Evolutionary conservation across 1,140 invertebrate genomes (phyloP).

Genomic region (Aporrectodea caliginosa): DNA sequence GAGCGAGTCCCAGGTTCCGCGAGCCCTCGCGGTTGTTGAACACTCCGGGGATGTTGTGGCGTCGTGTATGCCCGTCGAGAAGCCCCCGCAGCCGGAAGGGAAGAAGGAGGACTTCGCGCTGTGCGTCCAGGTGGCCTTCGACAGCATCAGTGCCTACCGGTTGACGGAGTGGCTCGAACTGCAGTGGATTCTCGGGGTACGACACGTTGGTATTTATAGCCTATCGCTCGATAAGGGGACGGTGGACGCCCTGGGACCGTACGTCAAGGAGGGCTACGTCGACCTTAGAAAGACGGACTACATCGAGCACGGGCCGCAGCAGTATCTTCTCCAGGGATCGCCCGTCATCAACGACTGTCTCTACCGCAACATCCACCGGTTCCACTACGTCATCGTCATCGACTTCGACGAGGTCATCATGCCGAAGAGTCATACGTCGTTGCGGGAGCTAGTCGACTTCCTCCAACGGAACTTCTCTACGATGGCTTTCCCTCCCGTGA

Average conservation of each 20-base stretch:
- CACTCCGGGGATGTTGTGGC: slow-evolving; percentile 6
- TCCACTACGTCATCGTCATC: slow-evolving; percentile 29
- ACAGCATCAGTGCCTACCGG: slow-evolving; percentile 4
- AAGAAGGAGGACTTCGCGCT: slow-evolving; percentile 1
- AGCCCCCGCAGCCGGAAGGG: not conserved
- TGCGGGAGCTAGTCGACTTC: slow-evolving; percentile 13
- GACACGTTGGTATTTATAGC: slow-evolving; percentile 23
- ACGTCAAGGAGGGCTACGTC: slow-evolving; percentile 25
- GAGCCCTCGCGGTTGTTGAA: not conserved
- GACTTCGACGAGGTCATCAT: slow-evolving; percentile 37
- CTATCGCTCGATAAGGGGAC: not conserved
- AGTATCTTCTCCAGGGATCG: slow-evolving; percentile 21
- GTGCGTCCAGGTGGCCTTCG: slow-evolving; percentile 24
- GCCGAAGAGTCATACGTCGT: slow-evolving; percentile 25
- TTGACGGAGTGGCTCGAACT: slow-evolving; percentile 31
- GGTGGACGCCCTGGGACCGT: not conserved
- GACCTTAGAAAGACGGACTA: slow-evolving; percentile 12
- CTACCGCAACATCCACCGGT: slow-evolving; percentile 33
- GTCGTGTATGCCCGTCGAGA: slow-evolving; percentile 14
- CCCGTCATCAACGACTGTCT: slow-evolving; percentile 36
- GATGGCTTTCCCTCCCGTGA: not conserved
- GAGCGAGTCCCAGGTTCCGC: not conserved
- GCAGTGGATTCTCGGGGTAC: slow-evolving; percentile 25
- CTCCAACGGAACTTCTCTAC: slow-evolving; percentile 12
- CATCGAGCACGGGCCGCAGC: not conserved